These are phyloP conservation scores for Xanthostigma xanthostigma DNA, from an alignment of 2,888 invertebrate species.

Conservation along the genomic window DNA sequence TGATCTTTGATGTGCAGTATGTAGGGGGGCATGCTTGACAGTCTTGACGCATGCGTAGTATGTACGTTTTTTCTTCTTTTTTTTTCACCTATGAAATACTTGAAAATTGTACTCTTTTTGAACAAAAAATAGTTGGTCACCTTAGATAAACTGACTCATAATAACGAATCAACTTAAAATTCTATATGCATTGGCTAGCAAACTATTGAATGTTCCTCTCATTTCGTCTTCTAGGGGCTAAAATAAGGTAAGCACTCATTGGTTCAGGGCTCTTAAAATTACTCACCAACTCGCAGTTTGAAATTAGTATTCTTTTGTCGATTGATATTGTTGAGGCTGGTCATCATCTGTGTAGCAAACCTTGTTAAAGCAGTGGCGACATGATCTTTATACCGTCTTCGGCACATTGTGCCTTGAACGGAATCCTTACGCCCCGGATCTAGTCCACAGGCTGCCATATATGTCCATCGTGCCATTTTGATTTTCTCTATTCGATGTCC, in stretches of 20 bases:
- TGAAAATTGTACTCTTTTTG: too few species aligned
- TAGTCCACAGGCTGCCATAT: constrained; percentile 93
- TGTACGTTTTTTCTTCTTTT: too few species aligned
- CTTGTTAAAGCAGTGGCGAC: constrained; percentile 45
- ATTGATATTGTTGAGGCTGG: constrained; percentile 43
- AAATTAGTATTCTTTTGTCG: constrained; percentile 38
- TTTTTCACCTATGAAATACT: too few species aligned
- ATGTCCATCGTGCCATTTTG: constrained; percentile 91
- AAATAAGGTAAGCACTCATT: background rate
- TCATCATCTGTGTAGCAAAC: constrained; percentile 61
- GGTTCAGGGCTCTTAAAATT: background rate
- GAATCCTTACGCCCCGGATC: constrained; percentile 55
- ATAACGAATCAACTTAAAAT: constrained; percentile 19
- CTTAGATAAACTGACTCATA: background rate
- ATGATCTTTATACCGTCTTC: constrained; percentile 22
- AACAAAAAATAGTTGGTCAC: too few species aligned
- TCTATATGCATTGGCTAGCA: constrained; percentile 10
- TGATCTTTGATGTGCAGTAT: too few species aligned
- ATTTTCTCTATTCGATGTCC: constrained; percentile 81
- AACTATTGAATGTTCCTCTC: background rate
- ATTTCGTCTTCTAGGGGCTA: background rate
- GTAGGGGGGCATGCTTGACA: too few species aligned
- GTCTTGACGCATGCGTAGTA: too few species aligned
- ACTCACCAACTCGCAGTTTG: constrained; percentile 55
- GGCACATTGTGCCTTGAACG: constrained; percentile 14